Evolutionary conservation across 2,888 invertebrate species (phyloP).

Genomic region (Cosmopolites sordidus): DNA sequence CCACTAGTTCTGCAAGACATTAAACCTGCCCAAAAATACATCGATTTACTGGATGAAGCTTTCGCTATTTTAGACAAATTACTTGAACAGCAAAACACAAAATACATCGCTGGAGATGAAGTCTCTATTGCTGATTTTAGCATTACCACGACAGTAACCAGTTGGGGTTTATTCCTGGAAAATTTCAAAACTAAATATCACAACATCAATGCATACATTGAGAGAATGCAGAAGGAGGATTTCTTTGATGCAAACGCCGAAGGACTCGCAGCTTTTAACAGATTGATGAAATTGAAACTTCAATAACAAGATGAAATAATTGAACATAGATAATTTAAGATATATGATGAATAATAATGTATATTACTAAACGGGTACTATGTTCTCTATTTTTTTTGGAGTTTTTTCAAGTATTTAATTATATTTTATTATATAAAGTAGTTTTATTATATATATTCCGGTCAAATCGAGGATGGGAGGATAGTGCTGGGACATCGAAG

Average conservation of each 20-base stretch:
- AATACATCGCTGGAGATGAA: constrained; percentile 12
- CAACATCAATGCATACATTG: constrained; percentile 5
- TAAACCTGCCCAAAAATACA: constrained; percentile 1
- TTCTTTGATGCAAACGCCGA: constrained; percentile 7
- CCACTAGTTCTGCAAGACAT: constrained; percentile 3
- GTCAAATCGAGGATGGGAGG: no score
- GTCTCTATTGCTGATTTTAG: constrained; percentile 19
- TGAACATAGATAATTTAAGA: no score
- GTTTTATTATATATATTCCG: no score
- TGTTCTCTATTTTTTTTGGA: no score
- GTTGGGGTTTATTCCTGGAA: constrained; percentile 1
- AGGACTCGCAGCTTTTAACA: background rate
- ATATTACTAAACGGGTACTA: no score
- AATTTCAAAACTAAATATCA: constrained; percentile 1
- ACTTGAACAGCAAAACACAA: constrained; percentile 1
- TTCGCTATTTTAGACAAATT: constrained; percentile 7
- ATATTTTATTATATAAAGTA: no score
- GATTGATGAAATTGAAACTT: no score
- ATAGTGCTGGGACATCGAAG: no score
- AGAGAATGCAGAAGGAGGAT: constrained; percentile 11
- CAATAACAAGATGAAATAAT: no score
- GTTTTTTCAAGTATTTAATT: no score
- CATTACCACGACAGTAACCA: constrained; percentile 8
- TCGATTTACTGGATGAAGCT: constrained; percentile 9
- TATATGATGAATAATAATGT: no score